Percentiles rank a stretch among this genome's conserved stretches.
These are phyloP conservation scores for Apodemus speciosus DNA, from an alignment of 2,113 vertebrate genomes.

Conservation along the genomic window DNA sequence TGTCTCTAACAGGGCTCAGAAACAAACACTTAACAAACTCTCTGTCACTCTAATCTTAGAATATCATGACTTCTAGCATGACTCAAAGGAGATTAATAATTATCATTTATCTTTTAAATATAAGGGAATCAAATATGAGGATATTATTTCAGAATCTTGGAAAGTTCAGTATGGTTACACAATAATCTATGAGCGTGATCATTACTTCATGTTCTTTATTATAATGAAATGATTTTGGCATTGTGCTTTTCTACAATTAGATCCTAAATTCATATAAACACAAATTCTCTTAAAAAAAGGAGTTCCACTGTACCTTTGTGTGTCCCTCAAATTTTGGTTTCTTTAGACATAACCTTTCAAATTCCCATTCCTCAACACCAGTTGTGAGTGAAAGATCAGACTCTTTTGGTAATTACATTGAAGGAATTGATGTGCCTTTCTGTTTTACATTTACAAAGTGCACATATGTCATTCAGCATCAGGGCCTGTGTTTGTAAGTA, in stretches of 20 bases:
- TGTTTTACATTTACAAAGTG: background rate
- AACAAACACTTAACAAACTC: slow-evolving; percentile 1
- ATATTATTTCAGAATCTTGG: slow-evolving; percentile 12
- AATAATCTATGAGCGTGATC: background rate
- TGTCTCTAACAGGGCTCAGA: background rate
- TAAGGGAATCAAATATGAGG: background rate
- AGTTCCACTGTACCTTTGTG: background rate
- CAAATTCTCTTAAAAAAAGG: background rate
- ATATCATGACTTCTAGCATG: background rate
- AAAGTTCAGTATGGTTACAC: background rate
- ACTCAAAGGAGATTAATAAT: background rate
- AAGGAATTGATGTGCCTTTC: background rate
- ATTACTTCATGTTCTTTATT: background rate
- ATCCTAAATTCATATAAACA: background rate
- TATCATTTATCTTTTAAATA: background rate
- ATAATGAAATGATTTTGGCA: background rate
- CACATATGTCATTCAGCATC: background rate
- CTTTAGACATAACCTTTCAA: background rate
- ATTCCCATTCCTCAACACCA: background rate
- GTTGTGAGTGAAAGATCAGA: background rate
- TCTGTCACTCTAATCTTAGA: background rate
- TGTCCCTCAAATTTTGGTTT: background rate
- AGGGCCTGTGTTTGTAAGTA: background rate
- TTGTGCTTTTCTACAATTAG: background rate
- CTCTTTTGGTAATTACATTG: background rate